Percentiles rank a stretch among this genome's conserved stretches.
Conservation (phyloP, 1,140 invertebrate genomes). For the Trichonephila clavipes region DNA sequence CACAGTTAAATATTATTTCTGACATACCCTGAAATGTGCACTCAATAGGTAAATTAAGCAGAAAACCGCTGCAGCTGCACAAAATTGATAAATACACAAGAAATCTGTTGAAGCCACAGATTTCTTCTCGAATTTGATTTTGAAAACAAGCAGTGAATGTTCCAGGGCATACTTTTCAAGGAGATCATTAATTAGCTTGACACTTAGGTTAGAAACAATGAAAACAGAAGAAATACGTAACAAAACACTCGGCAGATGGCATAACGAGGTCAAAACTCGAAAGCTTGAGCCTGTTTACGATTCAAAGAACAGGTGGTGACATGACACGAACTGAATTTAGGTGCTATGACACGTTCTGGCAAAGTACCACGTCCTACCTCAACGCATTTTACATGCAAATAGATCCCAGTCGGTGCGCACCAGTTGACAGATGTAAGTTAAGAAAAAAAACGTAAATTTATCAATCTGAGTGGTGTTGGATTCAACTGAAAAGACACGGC, state of each 20-base stretch:
- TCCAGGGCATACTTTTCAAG: not conserved
- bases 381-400: not conserved
- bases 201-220: not conserved
- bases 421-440: not conserved
- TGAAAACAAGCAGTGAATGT: not conserved
- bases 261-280: not conserved
- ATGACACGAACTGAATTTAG: slow-evolving; percentile 33
- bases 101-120: not conserved
- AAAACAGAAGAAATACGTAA: not conserved
- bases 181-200: not conserved
- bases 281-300: not conserved
- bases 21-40: no score
- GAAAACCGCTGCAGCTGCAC: not conserved
- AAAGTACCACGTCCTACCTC: not conserved
- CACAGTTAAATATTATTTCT: no score
- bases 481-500: not conserved
- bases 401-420: not conserved
- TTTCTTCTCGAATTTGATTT: not conserved
- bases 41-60: not conserved
- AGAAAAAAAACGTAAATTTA: slow-evolving; percentile 3
- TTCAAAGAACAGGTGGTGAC: slow-evolving; percentile 23
- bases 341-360: slow-evolving; percentile 20
- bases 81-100: not conserved
- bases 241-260: not conserved
- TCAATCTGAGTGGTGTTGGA: not conserved